Evolutionary conservation across 1,140 invertebrate genomes (phyloP).

Genomic region (Drosophila kikkawai): DNA sequence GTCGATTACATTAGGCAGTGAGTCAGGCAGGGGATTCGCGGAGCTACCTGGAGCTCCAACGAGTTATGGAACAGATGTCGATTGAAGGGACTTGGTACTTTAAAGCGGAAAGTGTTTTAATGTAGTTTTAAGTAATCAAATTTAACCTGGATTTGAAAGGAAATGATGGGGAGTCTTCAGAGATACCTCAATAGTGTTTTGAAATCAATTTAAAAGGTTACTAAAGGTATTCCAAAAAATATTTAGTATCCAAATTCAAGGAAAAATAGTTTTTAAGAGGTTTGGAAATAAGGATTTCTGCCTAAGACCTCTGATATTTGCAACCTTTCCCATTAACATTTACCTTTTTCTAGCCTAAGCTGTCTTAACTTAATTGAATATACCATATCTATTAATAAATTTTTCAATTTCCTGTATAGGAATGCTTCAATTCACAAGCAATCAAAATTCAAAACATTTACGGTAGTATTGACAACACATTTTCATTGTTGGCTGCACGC

Average conservation of each 20-base stretch:
- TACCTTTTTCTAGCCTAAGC: no score
- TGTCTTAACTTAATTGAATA: not conserved
- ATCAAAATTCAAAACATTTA: conserved; percentile 28
- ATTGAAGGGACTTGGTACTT: not conserved
- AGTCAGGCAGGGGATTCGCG: not conserved
- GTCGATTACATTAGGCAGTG: conserved; percentile 37
- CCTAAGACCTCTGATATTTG: no score
- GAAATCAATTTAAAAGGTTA: no score
- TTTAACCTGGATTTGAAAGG: not conserved
- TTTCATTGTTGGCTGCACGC: conserved; percentile 10
- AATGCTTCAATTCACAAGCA: conserved; percentile 9
- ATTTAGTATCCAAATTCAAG: no score
- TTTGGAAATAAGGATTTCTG: not conserved
- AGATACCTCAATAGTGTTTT: no score
- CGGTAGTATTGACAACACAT: conserved; percentile 5
- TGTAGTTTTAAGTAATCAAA: not conserved
- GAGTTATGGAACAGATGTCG: conserved; percentile 5
- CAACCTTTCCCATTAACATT: no score
- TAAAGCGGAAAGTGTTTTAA: not conserved
- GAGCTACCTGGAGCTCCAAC: not conserved
- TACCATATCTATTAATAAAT: no score
- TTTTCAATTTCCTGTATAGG: not conserved
- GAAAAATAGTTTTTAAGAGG: no score
- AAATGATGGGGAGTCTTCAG: not conserved
- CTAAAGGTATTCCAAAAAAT: no score